A percentile compares a stretch with the other conserved stretches of the same genome.
phyloP scores from a whole-genome alignment of 2,797 vertebrate genomes.

The Halcyon badia region DNA sequence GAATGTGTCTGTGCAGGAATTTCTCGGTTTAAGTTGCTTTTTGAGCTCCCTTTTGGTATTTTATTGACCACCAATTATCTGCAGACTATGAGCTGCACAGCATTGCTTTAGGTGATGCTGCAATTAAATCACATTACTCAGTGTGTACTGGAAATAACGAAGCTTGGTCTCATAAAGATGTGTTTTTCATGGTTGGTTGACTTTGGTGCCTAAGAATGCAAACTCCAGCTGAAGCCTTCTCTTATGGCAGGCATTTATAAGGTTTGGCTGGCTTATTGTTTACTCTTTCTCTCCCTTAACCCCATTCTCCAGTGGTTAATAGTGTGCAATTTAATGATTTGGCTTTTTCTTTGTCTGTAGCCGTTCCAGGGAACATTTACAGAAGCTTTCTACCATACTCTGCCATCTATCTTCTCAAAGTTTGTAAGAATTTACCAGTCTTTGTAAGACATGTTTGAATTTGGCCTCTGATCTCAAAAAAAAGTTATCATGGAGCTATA shows the following conservation, averaged over 20 bases:
- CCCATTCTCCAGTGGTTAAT: constrained; percentile 3
- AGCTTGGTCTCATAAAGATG: constrained; percentile 50
- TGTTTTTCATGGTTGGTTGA: constrained; percentile 52
- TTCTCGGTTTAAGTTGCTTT: neutral
- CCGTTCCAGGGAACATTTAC: neutral
- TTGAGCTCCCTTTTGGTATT: constrained; percentile 9
- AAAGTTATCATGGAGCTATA: neutral
- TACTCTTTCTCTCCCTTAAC: neutral
- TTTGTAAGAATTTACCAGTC: neutral
- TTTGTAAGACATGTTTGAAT: neutral
- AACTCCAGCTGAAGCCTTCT: constrained; percentile 33
- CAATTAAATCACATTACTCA: constrained; percentile 47
- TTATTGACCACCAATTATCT: constrained; percentile 30
- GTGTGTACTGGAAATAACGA: constrained; percentile 50
- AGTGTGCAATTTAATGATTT: neutral
- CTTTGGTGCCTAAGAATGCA: constrained; percentile 48
- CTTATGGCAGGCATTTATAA: neutral
- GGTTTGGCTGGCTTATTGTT: neutral
- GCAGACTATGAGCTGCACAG: neutral
- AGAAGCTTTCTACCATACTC: neutral
- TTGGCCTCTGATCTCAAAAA: neutral
- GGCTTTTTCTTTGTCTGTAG: constrained; percentile 13
- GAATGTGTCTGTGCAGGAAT: neutral
- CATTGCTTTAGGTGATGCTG: constrained; percentile 44
- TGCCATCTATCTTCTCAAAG: neutral